A percentile compares a stretch with the other conserved stretches of the same genome.
These are phyloP conservation scores for Coelopa frigida DNA, from an alignment of 1,140 invertebrate species.

Conservation along the genomic window DNA sequence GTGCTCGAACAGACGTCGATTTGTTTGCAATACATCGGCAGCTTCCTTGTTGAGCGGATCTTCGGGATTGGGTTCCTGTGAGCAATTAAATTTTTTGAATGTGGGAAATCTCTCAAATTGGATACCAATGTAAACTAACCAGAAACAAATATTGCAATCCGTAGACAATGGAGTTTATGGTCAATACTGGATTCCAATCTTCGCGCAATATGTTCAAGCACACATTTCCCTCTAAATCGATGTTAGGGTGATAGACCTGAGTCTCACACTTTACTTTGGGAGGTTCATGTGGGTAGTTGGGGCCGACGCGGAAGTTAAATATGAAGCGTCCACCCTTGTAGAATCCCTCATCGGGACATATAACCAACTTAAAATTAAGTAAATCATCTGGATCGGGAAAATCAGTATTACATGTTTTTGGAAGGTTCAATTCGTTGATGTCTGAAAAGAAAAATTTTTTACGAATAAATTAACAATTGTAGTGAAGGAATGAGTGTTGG, in stretches of 20 bases:
- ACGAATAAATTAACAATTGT: too few relatives aligned
- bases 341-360: constrained; percentile 96
- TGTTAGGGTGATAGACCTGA: constrained; percentile 91
- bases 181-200: constrained; percentile 98
- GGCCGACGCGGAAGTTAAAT: constrained; percentile 95
- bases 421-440: constrained; percentile 94
- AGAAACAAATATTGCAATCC: constrained; percentile 95
- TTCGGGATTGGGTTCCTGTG: constrained; percentile 94
- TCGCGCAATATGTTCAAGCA: constrained; percentile 92
- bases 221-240: constrained; percentile 91
- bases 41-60: constrained; percentile 98
- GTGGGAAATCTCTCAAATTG: background rate
- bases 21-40: constrained; percentile 93
- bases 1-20: constrained; percentile 88
- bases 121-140: constrained; percentile 52
- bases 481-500: too few relatives aligned
- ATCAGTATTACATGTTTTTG: constrained; percentile 92
- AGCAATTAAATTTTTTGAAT: constrained; percentile 3
- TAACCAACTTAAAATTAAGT: constrained; percentile 91
- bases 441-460: constrained; percentile 65
- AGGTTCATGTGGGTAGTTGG: constrained; percentile 93
- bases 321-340: constrained; percentile 89
- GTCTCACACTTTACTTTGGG: constrained; percentile 94
- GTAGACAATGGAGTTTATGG: constrained; percentile 97
- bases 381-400: constrained; percentile 96